A percentile compares a stretch with the other conserved stretches of the same genome.
These are phyloP conservation scores for Entomyzon cyanotis DNA, from an alignment of 2,113 vertebrate species.

Conservation along the genomic window DNA sequence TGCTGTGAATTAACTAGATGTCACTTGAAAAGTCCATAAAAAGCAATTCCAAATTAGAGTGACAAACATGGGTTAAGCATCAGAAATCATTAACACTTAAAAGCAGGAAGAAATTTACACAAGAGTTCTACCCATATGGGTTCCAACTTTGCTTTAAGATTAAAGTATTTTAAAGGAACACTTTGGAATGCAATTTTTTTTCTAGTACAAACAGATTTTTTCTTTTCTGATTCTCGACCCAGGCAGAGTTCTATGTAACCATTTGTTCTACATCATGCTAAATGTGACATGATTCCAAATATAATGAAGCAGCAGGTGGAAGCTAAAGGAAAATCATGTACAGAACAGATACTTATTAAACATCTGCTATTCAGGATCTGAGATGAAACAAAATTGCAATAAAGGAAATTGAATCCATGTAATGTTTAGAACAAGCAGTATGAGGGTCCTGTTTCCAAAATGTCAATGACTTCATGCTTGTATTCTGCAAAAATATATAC, in stretches of 20 bases:
- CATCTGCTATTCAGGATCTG: neutral
- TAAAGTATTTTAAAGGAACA: neutral
- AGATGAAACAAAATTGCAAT: neutral
- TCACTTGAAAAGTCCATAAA: neutral
- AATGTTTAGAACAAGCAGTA: neutral
- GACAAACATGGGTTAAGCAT: neutral
- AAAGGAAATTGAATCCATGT: neutral
- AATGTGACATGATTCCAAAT: neutral
- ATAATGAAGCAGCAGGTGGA: neutral
- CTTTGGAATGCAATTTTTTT: neutral
- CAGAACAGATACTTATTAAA: neutral
- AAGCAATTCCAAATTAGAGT: neutral
- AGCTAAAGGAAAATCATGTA: neutral
- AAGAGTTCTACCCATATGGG: neutral
- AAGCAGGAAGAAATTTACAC: neutral
- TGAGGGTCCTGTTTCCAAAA: neutral
- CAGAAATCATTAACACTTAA: neutral
- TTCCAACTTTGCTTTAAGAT: neutral
- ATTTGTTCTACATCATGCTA: neutral
- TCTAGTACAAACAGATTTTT: neutral
- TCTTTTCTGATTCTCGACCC: neutral
- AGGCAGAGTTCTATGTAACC: neutral
- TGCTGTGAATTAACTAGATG: neutral
- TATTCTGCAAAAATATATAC: neutral
- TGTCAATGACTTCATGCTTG: neutral